phyloP scores from a whole-genome alignment of 92 coral and sea anemone genomes.

The Zoanthus sansibaricus region DNA sequence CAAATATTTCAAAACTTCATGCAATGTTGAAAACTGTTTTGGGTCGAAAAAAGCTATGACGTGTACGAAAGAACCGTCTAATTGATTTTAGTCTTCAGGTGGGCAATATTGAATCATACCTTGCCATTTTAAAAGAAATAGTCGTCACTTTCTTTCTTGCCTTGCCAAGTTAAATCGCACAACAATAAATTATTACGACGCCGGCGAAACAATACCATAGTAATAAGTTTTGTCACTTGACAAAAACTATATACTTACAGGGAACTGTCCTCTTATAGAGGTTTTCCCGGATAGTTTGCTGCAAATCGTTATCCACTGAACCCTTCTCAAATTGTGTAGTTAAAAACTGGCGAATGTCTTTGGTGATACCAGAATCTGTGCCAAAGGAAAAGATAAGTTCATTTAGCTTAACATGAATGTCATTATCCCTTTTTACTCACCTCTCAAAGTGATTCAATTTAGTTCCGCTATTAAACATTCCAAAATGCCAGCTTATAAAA shows the following conservation, averaged over 20 bases:
- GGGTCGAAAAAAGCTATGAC: not conserved
- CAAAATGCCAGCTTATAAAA: not conserved
- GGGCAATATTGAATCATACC: not conserved
- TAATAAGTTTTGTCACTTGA: not conserved
- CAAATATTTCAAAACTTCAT: conserved; percentile 31
- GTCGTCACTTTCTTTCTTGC: not conserved
- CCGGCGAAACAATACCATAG: not conserved
- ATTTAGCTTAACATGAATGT: not conserved
- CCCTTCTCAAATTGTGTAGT: conserved; percentile 82
- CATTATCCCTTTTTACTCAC: not conserved
- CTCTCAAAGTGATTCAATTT: not conserved
- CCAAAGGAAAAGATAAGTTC: conserved; percentile 27
- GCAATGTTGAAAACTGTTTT: not conserved
- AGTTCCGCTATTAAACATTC: not conserved
- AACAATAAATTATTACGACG: not conserved
- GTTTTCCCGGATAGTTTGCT: conserved; percentile 96
- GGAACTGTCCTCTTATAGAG: conserved; percentile 94
- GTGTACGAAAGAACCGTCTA: conserved; percentile 1
- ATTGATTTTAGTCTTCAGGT: not conserved
- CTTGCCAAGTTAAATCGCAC: not conserved
- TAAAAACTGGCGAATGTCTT: conserved; percentile 90
- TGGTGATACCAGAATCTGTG: conserved; percentile 85
- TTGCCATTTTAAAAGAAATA: not conserved
- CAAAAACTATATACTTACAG: conserved; percentile 70
- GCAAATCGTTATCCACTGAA: conserved; percentile 86